phyloP scores from a whole-genome alignment of 2,888 invertebrate species.

The Nemotelus nigrinus region DNA sequence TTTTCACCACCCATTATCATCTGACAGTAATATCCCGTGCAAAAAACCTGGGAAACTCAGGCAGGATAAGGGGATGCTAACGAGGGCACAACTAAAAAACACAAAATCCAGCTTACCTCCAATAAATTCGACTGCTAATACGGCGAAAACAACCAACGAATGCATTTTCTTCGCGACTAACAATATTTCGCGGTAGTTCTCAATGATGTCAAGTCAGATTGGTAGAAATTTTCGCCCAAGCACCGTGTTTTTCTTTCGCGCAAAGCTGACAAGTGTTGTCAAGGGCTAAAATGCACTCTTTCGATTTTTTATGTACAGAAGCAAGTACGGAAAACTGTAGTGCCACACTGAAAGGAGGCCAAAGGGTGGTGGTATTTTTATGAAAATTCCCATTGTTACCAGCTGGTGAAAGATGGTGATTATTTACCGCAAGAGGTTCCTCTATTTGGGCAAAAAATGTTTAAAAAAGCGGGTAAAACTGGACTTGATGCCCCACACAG shows the following conservation, averaged over 20 bases:
- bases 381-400: neutral
- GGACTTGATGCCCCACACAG: too few relatives aligned
- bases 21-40: neutral
- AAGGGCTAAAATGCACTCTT: conserved; percentile 47
- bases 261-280: conserved; percentile 47
- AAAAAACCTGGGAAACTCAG: too few relatives aligned
- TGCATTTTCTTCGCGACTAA: neutral
- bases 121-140: neutral
- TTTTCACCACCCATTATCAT: neutral
- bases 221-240: conserved; percentile 5
- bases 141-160: neutral
- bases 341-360: conserved; percentile 3
- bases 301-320: conserved; percentile 47
- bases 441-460: too few relatives aligned
- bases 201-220: neutral
- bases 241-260: conserved; percentile 11
- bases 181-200: neutral
- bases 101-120: conserved; percentile 11
- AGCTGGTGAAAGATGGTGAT: too few relatives aligned
- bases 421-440: too few relatives aligned
- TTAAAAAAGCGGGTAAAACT: too few relatives aligned
- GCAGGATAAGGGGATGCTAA: too few relatives aligned
- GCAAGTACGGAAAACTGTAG: conserved; percentile 13
- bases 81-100: too few relatives aligned
- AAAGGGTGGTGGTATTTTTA: neutral